Base-by-base conservation (phyloP, 1,140 invertebrate species). In the Plectrocnemia conspersa region DNA sequence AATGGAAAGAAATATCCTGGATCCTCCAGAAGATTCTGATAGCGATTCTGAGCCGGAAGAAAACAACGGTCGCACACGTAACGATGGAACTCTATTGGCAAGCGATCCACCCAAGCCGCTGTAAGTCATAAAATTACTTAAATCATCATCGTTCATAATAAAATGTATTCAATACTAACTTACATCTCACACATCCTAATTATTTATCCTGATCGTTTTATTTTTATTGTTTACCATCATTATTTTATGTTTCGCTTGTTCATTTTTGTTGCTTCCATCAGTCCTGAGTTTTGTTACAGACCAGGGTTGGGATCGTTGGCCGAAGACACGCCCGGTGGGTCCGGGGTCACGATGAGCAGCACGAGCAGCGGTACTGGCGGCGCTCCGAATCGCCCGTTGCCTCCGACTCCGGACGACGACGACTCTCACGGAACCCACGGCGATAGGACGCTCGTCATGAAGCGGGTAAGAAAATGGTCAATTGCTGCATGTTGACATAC, bases 31-130 rank as follows among this genome's bases (percentile, higher is more conserved):
- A 21, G 81, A 81, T 65, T 82, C 80, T 35, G 82, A 84, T 63
- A 82, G 77, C 45, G 82, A 84, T 62, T 82, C 79, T 3, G 81
- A 83, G 63, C 79, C 79, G 4, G 81, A 83, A 64, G 82, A 84
- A 63, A 77, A 77, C 58, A 82, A 81, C 53, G 81, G 82, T 50
- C 70, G 81, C 53, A 78, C 76, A 22, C 78, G 88, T 55, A 93
- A 93, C 65, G 93, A 97, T 74, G 95, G 94, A 44, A 97, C 94
- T 1, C 75, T 97, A 22, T 78, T 97, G 4, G 94, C 94, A 27
- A 96, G 92, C 65, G 94, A 98, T 76, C 93, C 93, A 18, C 92
- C 93, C 3, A 91, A 96, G 70, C 93, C 95, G 63, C 81, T 97
- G 91, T 95, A 81, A 89, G 91, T 85, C 18, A 13, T 48, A n/a